Evolutionary conservation across 1,140 invertebrate genomes (phyloP), one percentile per base, ranked within the genome.

Genomic region (Aphelinus certus): DNA sequence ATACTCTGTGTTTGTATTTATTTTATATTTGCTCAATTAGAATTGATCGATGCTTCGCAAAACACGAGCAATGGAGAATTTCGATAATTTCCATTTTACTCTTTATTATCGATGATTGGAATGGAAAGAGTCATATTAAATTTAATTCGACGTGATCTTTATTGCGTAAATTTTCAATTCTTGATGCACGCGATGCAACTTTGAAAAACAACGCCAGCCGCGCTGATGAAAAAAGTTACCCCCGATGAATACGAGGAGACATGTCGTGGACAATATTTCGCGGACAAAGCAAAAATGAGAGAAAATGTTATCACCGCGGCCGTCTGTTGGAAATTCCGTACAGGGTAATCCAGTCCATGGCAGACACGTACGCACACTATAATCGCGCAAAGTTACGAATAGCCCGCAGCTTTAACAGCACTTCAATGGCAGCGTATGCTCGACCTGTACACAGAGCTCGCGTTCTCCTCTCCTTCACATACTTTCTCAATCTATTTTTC

Each of bases 351-450:
- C 46, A 68, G 2, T 0, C 2, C 26, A 49, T 42, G 0, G 45
- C 45, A 3, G 10, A n/a, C 10, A n/a, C 42, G 2, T 47, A 7
- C 1, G 47, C 46, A 48, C 68, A 42, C 57, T 26, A 51, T 70
- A 61, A 70, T 70, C 68, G 57, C 47, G 26, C 26, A 10, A 61
- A 61, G 68, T 51, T 61, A 42, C 56, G 56, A 61, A 70, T 70
- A 46, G 68, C 68, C 68, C 26, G 47, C 4, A 70, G 57, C 56
- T 70, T 61, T 61, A 70, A 70, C 60, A 70, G 57, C 56, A 68
- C 55, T 70, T 26, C n/a, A 60, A 61, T 70, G 46, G 68, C 68
- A 7, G 63, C 60, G 60, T 5, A 10, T 9, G 4, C 42, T 67
- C 51, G 65, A 9, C 51, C n/a, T 26, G 26, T 26, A 26, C 26